Percentiles rank a stretch among this genome's conserved stretches.
phyloP scores from a whole-genome alignment of 2,797 vertebrate species.

The Hoplostethus mediterraneus region DNA sequence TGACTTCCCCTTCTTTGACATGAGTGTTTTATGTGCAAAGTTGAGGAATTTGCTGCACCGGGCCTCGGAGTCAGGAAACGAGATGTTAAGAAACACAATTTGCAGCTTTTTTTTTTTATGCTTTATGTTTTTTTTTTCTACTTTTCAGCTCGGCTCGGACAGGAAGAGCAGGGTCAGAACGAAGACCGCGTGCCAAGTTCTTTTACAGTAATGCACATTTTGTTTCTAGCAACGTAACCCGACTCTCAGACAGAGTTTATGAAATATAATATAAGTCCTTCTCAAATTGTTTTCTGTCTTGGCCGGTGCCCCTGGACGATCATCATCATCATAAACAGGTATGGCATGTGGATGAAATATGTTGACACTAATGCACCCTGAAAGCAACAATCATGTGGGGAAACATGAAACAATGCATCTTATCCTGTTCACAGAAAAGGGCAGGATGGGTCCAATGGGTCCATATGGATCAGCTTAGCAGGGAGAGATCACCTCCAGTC shows the following conservation, averaged over 20 bases:
- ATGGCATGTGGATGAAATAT: conserved; percentile 1
- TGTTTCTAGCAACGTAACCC: neutral
- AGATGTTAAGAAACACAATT: conserved; percentile 6
- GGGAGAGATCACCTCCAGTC: conserved; percentile 24
- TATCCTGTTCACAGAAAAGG: neutral
- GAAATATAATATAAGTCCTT: neutral
- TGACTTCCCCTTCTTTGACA: conserved; percentile 31
- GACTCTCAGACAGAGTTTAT: neutral
- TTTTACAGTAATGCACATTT: neutral
- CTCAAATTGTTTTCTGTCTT: neutral
- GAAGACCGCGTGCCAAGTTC: no score
- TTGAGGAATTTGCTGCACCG: conserved; percentile 20
- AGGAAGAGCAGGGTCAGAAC: conserved; percentile 22
- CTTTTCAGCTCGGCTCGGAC: conserved; percentile 16
- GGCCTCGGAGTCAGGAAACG: conserved; percentile 43
- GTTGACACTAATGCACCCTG: neutral
- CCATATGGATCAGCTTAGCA: conserved; percentile 10
- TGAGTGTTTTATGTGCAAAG: conserved; percentile 21
- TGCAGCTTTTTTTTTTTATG: neutral
- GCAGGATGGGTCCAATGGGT: neutral
- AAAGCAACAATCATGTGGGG: conserved; percentile 2
- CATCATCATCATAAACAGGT: neutral
- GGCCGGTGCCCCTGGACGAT: neutral
- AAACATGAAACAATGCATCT: neutral
- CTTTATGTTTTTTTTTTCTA: neutral